Percentiles rank a stretch among this genome's conserved stretches.
Conservation (phyloP, 2,113 vertebrate genomes). For the Chaetorhynchus papuensis region DNA sequence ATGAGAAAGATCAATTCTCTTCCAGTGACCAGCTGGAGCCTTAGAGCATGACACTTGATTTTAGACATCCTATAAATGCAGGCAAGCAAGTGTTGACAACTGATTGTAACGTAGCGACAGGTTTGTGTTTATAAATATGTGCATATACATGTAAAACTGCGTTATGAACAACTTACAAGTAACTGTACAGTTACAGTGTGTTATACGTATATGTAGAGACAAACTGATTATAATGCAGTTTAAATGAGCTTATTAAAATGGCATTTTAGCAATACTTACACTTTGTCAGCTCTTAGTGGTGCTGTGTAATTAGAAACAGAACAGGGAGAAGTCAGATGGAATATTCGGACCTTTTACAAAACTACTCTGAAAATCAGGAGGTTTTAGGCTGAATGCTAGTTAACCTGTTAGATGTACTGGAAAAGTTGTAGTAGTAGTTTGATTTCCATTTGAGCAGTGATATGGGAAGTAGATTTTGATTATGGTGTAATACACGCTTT, state of each 20-base stretch:
- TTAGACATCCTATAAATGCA: neutral
- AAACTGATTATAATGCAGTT: neutral
- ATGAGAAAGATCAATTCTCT: neutral
- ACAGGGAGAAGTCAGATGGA: neutral
- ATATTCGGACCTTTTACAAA: neutral
- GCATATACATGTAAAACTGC: neutral
- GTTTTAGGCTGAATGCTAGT: neutral
- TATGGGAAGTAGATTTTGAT: neutral
- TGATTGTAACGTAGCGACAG: neutral
- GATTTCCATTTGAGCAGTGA: neutral
- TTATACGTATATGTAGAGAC: neutral
- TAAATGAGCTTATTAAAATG: neutral
- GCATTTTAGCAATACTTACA: neutral
- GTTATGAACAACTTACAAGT: neutral
- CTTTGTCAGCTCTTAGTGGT: neutral
- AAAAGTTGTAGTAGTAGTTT: neutral
- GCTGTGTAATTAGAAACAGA: neutral
- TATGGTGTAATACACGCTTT: neutral
- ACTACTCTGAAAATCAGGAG: neutral
- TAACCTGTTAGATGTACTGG: neutral
- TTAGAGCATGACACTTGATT: neutral
- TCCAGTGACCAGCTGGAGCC: neutral
- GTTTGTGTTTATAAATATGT: neutral
- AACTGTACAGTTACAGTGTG: neutral
- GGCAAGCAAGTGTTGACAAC: neutral